Percentiles rank a stretch among this genome's conserved stretches.
Evolutionary conservation across 2,888 invertebrate genomes (phyloP).

Genomic region (Prosopocoilus inquinatus): DNA sequence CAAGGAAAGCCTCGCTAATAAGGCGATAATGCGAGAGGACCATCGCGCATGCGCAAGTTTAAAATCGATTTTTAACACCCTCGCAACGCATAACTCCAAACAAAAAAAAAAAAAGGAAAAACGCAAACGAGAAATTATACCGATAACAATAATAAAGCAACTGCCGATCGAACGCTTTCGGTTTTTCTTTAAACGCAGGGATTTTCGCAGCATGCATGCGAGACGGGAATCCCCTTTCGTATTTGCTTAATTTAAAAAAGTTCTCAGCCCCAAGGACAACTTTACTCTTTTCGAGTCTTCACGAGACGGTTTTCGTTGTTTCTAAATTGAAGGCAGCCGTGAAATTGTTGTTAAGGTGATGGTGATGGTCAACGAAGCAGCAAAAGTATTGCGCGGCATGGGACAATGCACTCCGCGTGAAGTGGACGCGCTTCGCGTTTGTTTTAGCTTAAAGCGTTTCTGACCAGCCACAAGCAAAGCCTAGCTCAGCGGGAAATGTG

Average conservation of each 20-base stretch:
- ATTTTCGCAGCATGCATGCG: background rate
- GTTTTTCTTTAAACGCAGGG: background rate
- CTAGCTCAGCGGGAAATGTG: background rate
- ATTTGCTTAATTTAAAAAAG: background rate
- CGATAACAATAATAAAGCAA: background rate
- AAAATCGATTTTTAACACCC: conserved; percentile 34
- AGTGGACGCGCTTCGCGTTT: background rate
- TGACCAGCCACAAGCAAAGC: background rate
- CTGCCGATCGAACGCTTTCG: background rate
- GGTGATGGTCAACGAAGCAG: background rate
- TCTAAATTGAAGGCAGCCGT: no score
- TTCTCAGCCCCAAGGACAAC: background rate
- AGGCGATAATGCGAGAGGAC: background rate
- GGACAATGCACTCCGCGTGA: no score
- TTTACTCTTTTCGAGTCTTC: no score
- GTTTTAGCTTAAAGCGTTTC: background rate
- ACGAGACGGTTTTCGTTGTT: no score
- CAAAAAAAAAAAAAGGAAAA: conserved; percentile 2
- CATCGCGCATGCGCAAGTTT: conserved; percentile 30
- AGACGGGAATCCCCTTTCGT: background rate
- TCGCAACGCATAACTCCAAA: conserved; percentile 8
- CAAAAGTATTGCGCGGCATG: no score
- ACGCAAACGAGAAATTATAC: background rate
- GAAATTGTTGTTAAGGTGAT: no score
- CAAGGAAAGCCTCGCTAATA: background rate